Evolutionary conservation across 1,140 invertebrate species (phyloP), one percentile per base, ranked within the genome.

Genomic region (Agraylea sexmaculata): DNA sequence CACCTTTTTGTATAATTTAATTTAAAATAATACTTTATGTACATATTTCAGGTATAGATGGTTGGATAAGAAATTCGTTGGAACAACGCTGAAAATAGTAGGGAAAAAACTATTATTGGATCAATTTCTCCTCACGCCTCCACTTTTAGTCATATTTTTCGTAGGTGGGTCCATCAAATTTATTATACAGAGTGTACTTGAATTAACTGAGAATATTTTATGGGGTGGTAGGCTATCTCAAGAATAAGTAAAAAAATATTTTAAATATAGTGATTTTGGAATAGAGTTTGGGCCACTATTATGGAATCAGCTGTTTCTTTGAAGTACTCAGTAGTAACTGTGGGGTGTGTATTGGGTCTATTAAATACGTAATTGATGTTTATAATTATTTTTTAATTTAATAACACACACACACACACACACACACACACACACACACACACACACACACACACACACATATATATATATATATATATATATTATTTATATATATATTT

Each of bases 61-160:
- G 68, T 52, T 89, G 37, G 84, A 89, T 55, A 62, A 60, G 27
- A 70, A 69, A 37, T 78, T 78, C 51, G 68, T 70, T 1, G 83
- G 83, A 2, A 81, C 70, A 1, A 54, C 75, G 0, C 56, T 65
- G 7, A 74, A 64, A 50, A 72, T 71, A 0, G 71, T 87, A 3
- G 49, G 74, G 0, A 75, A 73, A 42, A 89, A 89, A 63, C 60
- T 87, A 12, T 49, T 78, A 0, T 53, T 75, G n/a, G 85, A 89
- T 54, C 84, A 87, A 59, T 78, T 85, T 51, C 38, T 83, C 2
- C 68, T 85, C 48, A 85, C 83, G 2, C 82, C 84, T 1, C 66
- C 70, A 7, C 57, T 86, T 18, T 53, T 85, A 11, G 68, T 71
- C 0, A 52, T 77, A 1, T 87, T 87, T 53, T 87, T 75, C 56